These are phyloP conservation scores for Siniperca obscura DNA, from an alignment of 2,797 vertebrate genomes.

Conservation along the genomic window DNA sequence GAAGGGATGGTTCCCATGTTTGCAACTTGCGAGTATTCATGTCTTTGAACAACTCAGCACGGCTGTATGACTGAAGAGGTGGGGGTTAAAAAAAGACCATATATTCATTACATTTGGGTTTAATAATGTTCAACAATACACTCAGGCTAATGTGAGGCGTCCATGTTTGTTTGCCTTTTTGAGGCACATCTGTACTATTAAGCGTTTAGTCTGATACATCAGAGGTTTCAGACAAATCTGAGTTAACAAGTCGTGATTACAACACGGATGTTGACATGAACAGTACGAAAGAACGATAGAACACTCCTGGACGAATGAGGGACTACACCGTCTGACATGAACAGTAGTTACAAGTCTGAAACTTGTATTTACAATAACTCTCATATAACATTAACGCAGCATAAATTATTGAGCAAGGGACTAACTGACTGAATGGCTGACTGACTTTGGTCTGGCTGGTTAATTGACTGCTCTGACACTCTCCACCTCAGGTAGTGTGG, in stretches of 20 bases:
- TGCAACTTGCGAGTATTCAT: no score
- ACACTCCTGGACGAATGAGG: no score
- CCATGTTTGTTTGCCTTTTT: not conserved
- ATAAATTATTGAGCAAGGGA: not conserved
- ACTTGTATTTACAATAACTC: not conserved
- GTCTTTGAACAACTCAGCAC: no score
- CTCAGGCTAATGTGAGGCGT: no score
- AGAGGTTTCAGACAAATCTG: not conserved
- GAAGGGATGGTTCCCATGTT: not conserved
- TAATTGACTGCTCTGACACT: conserved; percentile 27
- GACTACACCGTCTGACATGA: no score
- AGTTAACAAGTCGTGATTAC: not conserved
- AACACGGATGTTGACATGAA: not conserved
- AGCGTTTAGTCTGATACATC: not conserved
- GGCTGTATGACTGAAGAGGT: not conserved
- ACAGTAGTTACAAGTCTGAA: not conserved
- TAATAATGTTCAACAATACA: no score
- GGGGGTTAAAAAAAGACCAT: not conserved
- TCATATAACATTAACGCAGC: not conserved
- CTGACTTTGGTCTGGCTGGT: conserved; percentile 36
- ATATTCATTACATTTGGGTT: no score
- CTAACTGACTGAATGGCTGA: conserved; percentile 1
- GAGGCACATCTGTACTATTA: not conserved
- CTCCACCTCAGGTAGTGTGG: not conserved
- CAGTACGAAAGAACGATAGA: no score